Evolutionary conservation across 2,797 vertebrate genomes (phyloP), one percentile per base, ranked within the genome.

Genomic region (Rhinoraja longicauda): DNA sequence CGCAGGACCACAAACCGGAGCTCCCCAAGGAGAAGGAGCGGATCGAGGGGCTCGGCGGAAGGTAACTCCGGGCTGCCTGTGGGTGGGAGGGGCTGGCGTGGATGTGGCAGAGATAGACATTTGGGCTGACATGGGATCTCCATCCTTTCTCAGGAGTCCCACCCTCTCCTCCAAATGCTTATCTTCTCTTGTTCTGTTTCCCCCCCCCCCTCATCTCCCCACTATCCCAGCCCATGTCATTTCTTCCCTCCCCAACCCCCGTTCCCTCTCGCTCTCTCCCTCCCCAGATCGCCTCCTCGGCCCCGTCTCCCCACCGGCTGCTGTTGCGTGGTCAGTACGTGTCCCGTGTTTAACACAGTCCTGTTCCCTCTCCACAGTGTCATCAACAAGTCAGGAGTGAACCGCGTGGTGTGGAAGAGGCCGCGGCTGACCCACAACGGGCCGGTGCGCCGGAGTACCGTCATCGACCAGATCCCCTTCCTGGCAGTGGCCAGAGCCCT

Each of bases 391-490:
- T 99, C 98, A 1, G 99, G 99, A 0, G 99, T 99, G 94, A 99
- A 99, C 94, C 96, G 99, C 0, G 99, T 99, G 0, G 99, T 99
- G 84, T 99, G 99, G 99, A 99, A 99, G 95, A 97, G 99, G 82
- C 99, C 99, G 4, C 96, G 98, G 4, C 96, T 99, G 84, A 97
- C 96, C 86, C 98, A 99, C 95, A 99, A 97, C 0, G 99, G 99
- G 29, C 99, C 99, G 0, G 98, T 99, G 93, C 97, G 99, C 75
- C 97, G 98, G 93, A 99, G 99, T 95, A 99, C 99, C 0, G 96
- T 99, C 94, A 99, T 99, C 0, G 99, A 99, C 95, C 98, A 99
- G 95, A 99, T 99, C 93, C 99, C 98, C 0, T 99, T 99, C 95
- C 95, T 99, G 94, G 99, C 99, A 0, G 98, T 99, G 86, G 98